Conservation (phyloP, 2,888 invertebrate genomes). For the Metacarcinus magister region DNA sequence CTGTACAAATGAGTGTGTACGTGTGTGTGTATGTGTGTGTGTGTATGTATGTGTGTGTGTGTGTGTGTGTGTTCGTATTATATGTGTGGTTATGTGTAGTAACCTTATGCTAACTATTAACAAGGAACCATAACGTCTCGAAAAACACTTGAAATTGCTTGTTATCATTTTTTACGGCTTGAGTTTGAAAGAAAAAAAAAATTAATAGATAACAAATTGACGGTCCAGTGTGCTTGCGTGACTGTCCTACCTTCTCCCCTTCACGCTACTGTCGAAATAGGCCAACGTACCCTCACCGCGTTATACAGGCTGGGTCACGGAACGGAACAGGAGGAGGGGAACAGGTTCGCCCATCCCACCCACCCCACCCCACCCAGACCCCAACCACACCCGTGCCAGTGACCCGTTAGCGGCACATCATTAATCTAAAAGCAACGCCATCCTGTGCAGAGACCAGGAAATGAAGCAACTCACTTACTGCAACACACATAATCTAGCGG, state of each 20-base stretch:
- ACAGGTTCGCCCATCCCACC: not conserved
- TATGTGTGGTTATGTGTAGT: too few species aligned
- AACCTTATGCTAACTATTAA: not conserved
- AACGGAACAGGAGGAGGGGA: not conserved
- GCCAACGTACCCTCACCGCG: not conserved
- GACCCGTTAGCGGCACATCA: not conserved
- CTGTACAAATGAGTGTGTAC: not conserved
- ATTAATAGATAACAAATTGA: not conserved
- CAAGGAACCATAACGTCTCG: not conserved
- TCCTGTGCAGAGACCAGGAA: conserved; percentile 11
- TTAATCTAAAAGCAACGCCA: conserved; percentile 45
- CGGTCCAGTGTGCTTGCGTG: conserved; percentile 5
- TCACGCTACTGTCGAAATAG: not conserved
- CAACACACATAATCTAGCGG: not conserved
- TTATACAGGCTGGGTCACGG: not conserved
- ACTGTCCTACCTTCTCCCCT: not conserved
- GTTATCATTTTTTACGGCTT: not conserved
- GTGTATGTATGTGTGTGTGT: not conserved
- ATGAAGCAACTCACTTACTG: conserved; percentile 43
- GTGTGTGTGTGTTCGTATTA: not conserved
- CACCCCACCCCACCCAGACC: not conserved
- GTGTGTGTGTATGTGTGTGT: not conserved
- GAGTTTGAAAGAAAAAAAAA: too few species aligned
- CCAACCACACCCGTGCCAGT: not conserved
- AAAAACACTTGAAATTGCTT: not conserved